These are phyloP conservation scores for Danaus chrysippus DNA, from an alignment of 2,888 invertebrate genomes.

Conservation along the genomic window DNA sequence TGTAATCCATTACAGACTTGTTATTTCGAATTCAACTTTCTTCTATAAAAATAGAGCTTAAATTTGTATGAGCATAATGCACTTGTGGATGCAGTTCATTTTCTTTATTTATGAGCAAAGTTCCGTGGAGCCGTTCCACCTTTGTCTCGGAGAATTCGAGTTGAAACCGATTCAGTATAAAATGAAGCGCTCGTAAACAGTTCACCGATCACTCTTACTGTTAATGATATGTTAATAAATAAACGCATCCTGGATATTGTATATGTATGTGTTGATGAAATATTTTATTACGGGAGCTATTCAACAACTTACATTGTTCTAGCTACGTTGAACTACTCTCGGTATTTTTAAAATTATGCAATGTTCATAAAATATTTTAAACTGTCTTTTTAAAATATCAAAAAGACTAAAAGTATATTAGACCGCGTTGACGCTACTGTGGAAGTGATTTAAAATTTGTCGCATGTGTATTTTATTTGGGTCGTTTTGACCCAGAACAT, in stretches of 20 bases:
- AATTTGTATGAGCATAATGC: conserved; percentile 13
- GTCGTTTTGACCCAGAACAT: neutral
- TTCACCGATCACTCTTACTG: neutral
- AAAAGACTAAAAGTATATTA: neutral
- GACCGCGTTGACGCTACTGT: neutral
- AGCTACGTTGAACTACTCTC: too few species aligned
- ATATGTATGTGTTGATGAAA: too few species aligned
- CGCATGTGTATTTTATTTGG: conserved; percentile 4
- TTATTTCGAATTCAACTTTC: conserved; percentile 16
- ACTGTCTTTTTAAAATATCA: neutral
- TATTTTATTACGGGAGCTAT: too few species aligned
- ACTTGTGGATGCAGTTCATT: conserved; percentile 11
- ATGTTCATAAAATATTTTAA: neutral
- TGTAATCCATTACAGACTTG: conserved; percentile 3
- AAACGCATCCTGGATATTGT: neutral
- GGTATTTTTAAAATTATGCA: neutral
- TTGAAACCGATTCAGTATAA: conserved; percentile 12
- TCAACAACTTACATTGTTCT: too few species aligned
- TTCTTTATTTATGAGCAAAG: conserved; percentile 22
- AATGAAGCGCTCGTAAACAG: conserved; percentile 6
- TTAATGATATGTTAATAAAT: neutral
- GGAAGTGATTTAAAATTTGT: conserved; percentile 4
- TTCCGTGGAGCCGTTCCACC: conserved; percentile 18
- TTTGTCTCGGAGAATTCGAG: conserved; percentile 22
- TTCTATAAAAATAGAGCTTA: conserved; percentile 11